Evolutionary conservation across 2,113 vertebrate species (phyloP), one percentile per base, ranked within the genome.

Genomic region (Chaetura pelagica): DNA sequence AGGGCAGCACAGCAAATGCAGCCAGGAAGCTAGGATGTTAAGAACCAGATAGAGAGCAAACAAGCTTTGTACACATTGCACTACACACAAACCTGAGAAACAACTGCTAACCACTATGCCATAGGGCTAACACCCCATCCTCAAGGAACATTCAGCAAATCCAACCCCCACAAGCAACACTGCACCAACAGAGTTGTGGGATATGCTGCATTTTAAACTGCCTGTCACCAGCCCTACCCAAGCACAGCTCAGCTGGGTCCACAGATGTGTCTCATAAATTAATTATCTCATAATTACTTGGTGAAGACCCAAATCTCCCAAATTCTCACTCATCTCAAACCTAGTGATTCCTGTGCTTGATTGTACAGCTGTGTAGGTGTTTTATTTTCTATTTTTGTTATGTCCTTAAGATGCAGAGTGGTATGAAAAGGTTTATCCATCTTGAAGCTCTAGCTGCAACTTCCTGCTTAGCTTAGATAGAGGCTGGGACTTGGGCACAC

Each of bases 151-250:
- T 15, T 49, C 30, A 51, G 10, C 54, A 91, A 49, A 62, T 5
- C 38, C 75, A 61, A 4, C 6, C 29, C 26, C n/a, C 12, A 5
- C 46, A 68, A 68, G 4, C 9, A 62, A 35, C 24, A 12, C 10
- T 20, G 0, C 10, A 16, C 26, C 46, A 40, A 20, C 1, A 54
- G 18, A 15, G 7, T 9, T 3, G 3, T 8, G 7, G 5, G 29
- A 34, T 4, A 23, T 5, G 14, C 16, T 44, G 49, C 20, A 51
- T 66, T 72, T 82, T 35, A 58, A 63, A 75, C 22, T 51, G 59
- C 44, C 44, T 62, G 48, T 52, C 15, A 76, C 30, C 16, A 34
- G 48, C 51, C 7, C 38, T 58, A 35, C 13, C 22, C 20, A 48
- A 42, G 12, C 30, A 68, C 26, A 55, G 71, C 26, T 82, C 58